Conservation (phyloP, 2,797 vertebrate species). For the Podarcis lilfordi region DNA sequence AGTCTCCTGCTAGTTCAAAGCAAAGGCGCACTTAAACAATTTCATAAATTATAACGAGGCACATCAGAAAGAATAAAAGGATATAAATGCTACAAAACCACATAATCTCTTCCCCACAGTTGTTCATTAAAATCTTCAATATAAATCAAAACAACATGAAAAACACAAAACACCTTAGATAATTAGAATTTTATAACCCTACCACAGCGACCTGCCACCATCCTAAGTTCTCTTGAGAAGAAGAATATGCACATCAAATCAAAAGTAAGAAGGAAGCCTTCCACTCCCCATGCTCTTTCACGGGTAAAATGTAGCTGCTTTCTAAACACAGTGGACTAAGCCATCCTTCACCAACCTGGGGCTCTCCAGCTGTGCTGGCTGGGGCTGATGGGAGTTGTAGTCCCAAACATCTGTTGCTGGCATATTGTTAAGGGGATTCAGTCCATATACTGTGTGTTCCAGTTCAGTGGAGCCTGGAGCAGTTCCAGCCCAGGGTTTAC, state of each 20-base stretch:
- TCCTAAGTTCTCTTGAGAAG: conserved; percentile 14
- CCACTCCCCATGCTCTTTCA: not conserved
- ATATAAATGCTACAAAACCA: conserved; percentile 72
- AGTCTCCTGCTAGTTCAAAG: conserved; percentile 70
- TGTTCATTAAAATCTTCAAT: conserved; percentile 66
- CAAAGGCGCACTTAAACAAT: conserved; percentile 66
- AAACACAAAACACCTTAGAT: conserved; percentile 29
- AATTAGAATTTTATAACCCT: conserved; percentile 58
- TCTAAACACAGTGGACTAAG: not conserved
- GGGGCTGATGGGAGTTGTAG: too few relatives aligned
- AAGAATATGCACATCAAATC: not conserved
- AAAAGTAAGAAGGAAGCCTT: not conserved
- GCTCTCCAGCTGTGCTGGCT: too few relatives aligned
- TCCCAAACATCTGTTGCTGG: too few relatives aligned
- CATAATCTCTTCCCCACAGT: conserved; percentile 60
- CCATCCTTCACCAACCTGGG: too few relatives aligned
- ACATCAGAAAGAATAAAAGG: conserved; percentile 69
- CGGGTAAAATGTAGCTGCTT: not conserved
- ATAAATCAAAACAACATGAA: conserved; percentile 61
- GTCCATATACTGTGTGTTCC: too few relatives aligned
- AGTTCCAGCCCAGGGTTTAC: too few relatives aligned
- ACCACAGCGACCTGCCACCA: not conserved
- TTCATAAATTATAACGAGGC: conserved; percentile 62
- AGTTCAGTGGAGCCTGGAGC: too few relatives aligned
- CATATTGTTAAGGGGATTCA: too few relatives aligned